phyloP scores from a whole-genome alignment of 1,140 invertebrate genomes.

The Bombus difficillimus region DNA sequence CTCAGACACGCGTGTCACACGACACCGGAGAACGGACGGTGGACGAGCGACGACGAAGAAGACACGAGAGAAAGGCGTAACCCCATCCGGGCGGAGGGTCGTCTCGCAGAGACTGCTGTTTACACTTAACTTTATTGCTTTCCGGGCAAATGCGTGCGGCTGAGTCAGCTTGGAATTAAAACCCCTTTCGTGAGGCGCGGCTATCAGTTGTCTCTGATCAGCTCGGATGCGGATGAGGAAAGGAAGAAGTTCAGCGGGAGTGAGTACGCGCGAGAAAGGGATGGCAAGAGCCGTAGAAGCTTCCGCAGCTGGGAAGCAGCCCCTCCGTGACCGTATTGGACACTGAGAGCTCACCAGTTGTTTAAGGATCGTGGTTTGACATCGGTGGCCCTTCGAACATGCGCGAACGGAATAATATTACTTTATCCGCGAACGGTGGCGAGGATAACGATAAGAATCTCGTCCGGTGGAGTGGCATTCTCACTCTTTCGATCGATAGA shows the following conservation, averaged over 20 bases:
- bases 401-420: slow-evolving; percentile 45
- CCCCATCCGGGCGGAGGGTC: slow-evolving; percentile 51
- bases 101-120: slow-evolving; percentile 64
- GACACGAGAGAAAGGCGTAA: slow-evolving; percentile 59
- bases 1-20: slow-evolving; percentile 40
- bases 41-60: slow-evolving; percentile 40
- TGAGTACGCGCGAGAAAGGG: neutral
- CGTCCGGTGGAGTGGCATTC: slow-evolving; percentile 48
- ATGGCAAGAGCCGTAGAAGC: neutral
- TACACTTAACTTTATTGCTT: slow-evolving; percentile 78
- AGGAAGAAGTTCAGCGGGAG: slow-evolving; percentile 14
- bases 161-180: slow-evolving; percentile 74
- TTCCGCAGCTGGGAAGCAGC: neutral
- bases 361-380: slow-evolving; percentile 22
- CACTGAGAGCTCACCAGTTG: neutral
- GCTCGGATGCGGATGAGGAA: slow-evolving; percentile 51
- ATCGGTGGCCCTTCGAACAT: slow-evolving; percentile 38
- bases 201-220: slow-evolving; percentile 74
- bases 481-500: slow-evolving; percentile 61
- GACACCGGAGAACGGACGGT: slow-evolving; percentile 33
- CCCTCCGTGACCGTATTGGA: neutral
- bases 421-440: slow-evolving; percentile 9
- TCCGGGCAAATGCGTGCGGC: slow-evolving; percentile 69
- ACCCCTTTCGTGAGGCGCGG: slow-evolving; percentile 73
- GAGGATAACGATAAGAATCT: slow-evolving; percentile 61